Base-by-base conservation (phyloP, 2,113 vertebrate genomes). In the Malurus elegans region DNA sequence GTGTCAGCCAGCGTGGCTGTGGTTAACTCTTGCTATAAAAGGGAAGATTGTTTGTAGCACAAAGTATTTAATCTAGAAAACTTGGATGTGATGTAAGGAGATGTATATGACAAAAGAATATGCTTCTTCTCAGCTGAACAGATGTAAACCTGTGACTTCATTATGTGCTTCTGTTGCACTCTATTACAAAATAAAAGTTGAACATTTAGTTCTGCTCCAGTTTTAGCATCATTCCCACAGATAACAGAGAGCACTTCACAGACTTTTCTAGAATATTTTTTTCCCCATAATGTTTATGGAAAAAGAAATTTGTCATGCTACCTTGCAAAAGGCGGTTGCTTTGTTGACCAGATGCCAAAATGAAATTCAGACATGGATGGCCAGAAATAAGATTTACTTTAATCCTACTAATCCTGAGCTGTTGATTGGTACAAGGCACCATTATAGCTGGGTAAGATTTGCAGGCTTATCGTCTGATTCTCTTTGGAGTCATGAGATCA, bases 381-480 rank as follows among this genome's bases (percentile, higher is more conserved):
- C 88, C 88, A 96, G 91, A 93, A 97, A 96, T 82, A 87, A 96
- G 95, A 96, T 96, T 97, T 94, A 51, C 50, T 97, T 95, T 90
- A 96, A 97, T 96, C 94, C 91, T 93, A 69, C 90, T 96, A 96
- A 97, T 97, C 96, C 84, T 89, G 86, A 87, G 79, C 79, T 94
- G 86, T 92, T 96, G 93, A 95, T 96, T 97, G 94, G 95, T 96
- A 87, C 93, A 91, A 96, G 93, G 87, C 84, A 95, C 78, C 91
- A 92, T 87, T 88, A 90, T 61, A 91, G n/a, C 89, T 79, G 90
- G 88, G 90, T 95, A 94, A 92, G 93, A 93, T 96, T 93, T 74
- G 80, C 58, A 92, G 60, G 93, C 75, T 97, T 96, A 94, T 79
- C 23, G 1, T 76, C 75, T 94, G 93, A 93, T 96, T 91, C 80